A percentile compares a stretch with the other conserved stretches of the same genome.
These are phyloP conservation scores for Trissolcus brochymenae DNA, from an alignment of 2,888 invertebrate genomes.

Conservation along the genomic window DNA sequence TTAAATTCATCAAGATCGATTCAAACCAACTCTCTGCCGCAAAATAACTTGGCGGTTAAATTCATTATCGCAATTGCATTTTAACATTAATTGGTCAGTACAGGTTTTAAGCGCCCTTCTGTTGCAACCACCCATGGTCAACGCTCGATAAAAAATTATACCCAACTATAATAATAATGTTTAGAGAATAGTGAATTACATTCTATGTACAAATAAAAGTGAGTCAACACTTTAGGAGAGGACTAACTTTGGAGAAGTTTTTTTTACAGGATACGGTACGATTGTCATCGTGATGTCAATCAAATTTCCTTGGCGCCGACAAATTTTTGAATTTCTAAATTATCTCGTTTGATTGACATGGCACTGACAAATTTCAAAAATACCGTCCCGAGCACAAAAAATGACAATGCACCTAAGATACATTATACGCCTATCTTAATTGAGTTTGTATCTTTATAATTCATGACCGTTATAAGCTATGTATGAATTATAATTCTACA, in stretches of 20 bases:
- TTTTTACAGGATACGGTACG: constrained; percentile 48
- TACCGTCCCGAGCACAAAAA: constrained; percentile 68
- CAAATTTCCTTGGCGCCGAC: neutral
- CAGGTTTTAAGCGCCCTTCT: constrained; percentile 67
- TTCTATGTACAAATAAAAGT: constrained; percentile 69
- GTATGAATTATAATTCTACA: constrained; percentile 67
- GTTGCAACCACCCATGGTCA: constrained; percentile 62
- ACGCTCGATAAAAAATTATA: constrained; percentile 67
- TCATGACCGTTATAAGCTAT: constrained; percentile 56
- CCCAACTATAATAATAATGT: constrained; percentile 61
- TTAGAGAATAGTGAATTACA: constrained; percentile 67
- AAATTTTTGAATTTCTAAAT: neutral
- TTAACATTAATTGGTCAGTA: constrained; percentile 57
- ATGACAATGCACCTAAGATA: constrained; percentile 68
- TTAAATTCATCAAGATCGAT: neutral
- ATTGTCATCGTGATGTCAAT: neutral
- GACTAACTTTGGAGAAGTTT: constrained; percentile 68
- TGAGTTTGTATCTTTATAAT: constrained; percentile 65
- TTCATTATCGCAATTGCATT: constrained; percentile 2
- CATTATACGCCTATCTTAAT: constrained; percentile 66
- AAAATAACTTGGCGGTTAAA: constrained; percentile 1
- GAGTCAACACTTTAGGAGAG: constrained; percentile 67
- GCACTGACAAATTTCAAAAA: constrained; percentile 34
- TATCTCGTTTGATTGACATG: constrained; percentile 12
- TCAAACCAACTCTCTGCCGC: too few species aligned